Base-by-base conservation (phyloP, 2,888 invertebrate species). In the Hydraecia micacea region DNA sequence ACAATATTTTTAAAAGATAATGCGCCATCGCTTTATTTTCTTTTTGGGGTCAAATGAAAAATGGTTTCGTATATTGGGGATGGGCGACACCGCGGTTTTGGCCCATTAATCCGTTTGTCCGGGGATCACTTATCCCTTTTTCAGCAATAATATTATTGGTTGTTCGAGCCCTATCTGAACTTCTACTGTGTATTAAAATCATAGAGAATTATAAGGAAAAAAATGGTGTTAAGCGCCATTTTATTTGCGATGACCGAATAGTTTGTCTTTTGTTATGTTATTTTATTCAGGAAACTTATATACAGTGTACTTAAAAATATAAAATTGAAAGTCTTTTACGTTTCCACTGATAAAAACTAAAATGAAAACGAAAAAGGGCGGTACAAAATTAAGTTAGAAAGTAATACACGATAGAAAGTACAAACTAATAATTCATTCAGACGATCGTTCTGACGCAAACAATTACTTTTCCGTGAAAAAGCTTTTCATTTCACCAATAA, bases 81-180 rank as follows among this genome's bases (percentile, higher is more conserved):
- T 70, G 46, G 74, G 71, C 69, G 68, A 77, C 78, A 77, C 73
- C 83, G 78, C 32, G 32, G 32, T 79, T 85, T 85, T 79, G 75
- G 73, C 42, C 49, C 75, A 73, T 75, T 89, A 89, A 89, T 87
- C 83, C 77, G 81, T 83, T 87, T 81, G 75, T 80, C 78, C 55
- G 73, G 81, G 84, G 76, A 81, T 82, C 85, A 81, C 79, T 81
- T 83, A 85, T 83, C 86, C 86, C 80, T 83, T 86, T 83, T 79
- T 72, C n/a, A 77, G 52, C 65, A 65, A 68, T 85, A 85, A 80
- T 82, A 79, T 84, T 81, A 86, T 88, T 84, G 81, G 80, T 70
- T 74, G 74, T 75, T 32, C 8, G 72, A 60, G 69, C 58, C 68
- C 65, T 70, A 67, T 71, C 46, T 58, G 69, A 58, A 70, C 69